Evolutionary conservation across 2,888 invertebrate genomes (phyloP), one percentile per base, ranked within the genome.

Genomic region (Trissoscelio sp.): DNA sequence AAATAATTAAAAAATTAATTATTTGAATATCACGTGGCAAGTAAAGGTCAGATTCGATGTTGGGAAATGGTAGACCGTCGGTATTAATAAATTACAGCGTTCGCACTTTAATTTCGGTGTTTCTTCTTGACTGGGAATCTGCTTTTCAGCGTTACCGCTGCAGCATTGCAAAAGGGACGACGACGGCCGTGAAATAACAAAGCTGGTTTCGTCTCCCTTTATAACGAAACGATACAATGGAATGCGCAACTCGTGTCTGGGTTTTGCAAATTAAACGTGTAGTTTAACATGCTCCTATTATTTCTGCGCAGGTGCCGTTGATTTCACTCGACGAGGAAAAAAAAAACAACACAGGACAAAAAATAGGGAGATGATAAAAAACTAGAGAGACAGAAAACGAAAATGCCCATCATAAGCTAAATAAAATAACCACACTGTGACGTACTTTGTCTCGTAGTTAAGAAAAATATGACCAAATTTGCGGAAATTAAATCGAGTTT

Each of bases 241-340:
- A 72, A 84, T 82, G 82, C 79, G 77, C 79, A 78, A 75, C 82
- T 78, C 82, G 82, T 80, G 86, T 86, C 85, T 85, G 84, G 85
- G 83, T 86, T 86, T 86, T 84, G 83, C 85, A 86, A 88, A 88
- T 88, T 88, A 88, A 88, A 88, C 86, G 85, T 87, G 84, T 86
- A 87, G 85, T 86, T 86, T 87, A 88, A 84, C 84, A 81, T 82
- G 81, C 73, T 69, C 48, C 66, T 81, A 67, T 80, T 74, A 80
- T 79, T 79, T 79, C 81, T 79, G 60, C 81, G 72, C 81, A 69
- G 69, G 69, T 70, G 78, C 80, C 83, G 82, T 79, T 79, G 81
- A 83, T 83, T 85, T 86, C 82, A 37, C 48, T 44, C 24, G 53
- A 24, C 20, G 28, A 37, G 66, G 66, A 82, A 80, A 55, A 66